Base-by-base conservation (phyloP, 2,113 vertebrate genomes). In the Azemiops feae region DNA sequence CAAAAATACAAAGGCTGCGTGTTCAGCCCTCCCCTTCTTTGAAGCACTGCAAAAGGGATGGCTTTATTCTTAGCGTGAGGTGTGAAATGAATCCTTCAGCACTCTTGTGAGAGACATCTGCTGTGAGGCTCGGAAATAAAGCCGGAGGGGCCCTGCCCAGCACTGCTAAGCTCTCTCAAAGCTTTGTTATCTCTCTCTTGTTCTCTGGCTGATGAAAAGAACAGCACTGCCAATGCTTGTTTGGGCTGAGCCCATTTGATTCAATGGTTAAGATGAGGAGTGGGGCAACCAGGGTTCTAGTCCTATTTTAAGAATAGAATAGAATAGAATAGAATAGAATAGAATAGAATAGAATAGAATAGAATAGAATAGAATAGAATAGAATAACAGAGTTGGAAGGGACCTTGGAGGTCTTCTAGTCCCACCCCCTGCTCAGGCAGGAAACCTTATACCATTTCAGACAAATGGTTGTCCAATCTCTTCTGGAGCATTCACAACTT, bases 11-110 rank as follows among this genome's bases (percentile, higher is more conserved):
- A 55, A 53, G n/a, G 50, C 91, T 50, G 53, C n/a, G 22, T 47
- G 14, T 11, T 30, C 27, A 23, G 14, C 58, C 52, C 9, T 6
- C 47, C 60, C 47, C 47, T 34, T 52, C 11, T 64, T 43, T 45
- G 22, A 45, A 91, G 60, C 74, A 39, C 87, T 92, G 92, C 9
- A 34, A 90, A 90, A 93, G 92, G 93, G 43, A 88, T 39, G 86
- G 27, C 85, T 93, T 93, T 93, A 91, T 93, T 91, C 93, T 93
- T 91, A 91, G 93, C 53, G 6, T 87, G 16, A 91, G 89, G 93
- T 91, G 89, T 93, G 93, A 91, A 93, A 91, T 22, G 85, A 88
- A 91, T n/a, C 93, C 43, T 93, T 91, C 85, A 88, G 52, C 90
- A 91, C 90, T 86, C 85, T 81, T 88, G 69, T 64, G 47, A 39